phyloP scores from a whole-genome alignment of 1,140 invertebrate genomes.

The Drosophila rhopaloa region DNA sequence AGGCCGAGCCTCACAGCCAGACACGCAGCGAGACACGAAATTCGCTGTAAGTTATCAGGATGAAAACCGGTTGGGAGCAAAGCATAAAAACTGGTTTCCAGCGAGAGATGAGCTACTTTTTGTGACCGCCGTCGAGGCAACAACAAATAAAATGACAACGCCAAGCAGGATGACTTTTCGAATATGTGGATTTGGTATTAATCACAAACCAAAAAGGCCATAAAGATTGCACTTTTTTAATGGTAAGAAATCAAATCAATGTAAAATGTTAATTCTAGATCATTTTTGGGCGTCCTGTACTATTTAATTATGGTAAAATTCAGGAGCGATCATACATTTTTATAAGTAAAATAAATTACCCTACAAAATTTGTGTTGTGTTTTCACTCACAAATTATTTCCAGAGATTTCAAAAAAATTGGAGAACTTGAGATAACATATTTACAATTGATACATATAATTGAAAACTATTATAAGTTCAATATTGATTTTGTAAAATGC shows the following conservation, averaged over 20 bases:
- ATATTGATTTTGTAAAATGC: no score
- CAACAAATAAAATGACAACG: slow-evolving; percentile 47
- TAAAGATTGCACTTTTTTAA: slow-evolving; percentile 22
- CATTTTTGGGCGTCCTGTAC: background rate
- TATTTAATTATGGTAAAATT: no score
- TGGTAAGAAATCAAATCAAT: slow-evolving; percentile 2
- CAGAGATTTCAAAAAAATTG: no score
- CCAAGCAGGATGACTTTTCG: slow-evolving; percentile 46
- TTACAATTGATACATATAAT: no score
- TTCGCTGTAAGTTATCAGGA: slow-evolving; percentile 59
- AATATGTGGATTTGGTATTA: slow-evolving; percentile 44
- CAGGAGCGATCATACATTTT: background rate
- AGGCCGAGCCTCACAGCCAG: slow-evolving; percentile 27
- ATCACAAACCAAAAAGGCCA: slow-evolving; percentile 15
- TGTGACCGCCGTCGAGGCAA: slow-evolving; percentile 31
- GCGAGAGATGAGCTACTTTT: slow-evolving; percentile 59
- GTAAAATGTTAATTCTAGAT: no score
- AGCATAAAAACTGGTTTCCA: slow-evolving; percentile 63
- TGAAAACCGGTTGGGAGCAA: slow-evolving; percentile 56
- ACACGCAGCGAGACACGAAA: slow-evolving; percentile 50
- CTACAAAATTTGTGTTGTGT: no score
- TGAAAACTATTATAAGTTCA: no score
- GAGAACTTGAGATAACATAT: no score
- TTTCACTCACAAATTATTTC: no score
- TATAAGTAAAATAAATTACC: background rate